A percentile compares a stretch with the other conserved stretches of the same genome.
These are phyloP conservation scores for Prionace glauca DNA, from an alignment of 2,797 vertebrate species.

Conservation along the genomic window DNA sequence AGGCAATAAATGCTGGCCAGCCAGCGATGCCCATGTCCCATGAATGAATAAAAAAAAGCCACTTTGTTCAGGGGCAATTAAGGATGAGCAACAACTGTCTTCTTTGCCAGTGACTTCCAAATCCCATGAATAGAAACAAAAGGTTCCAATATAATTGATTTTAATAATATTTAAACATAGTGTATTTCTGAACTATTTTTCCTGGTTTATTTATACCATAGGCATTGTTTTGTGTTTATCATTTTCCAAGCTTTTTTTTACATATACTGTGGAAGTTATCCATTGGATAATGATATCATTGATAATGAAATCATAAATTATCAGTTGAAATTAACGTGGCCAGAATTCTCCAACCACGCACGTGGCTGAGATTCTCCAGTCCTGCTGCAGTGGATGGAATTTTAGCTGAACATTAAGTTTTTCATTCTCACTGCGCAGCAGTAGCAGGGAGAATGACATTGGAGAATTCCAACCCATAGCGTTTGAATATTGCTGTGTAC, in stretches of 20 bases:
- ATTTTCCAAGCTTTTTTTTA: background rate
- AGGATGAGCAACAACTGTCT: background rate
- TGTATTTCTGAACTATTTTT: background rate
- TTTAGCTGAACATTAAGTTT: too few species aligned
- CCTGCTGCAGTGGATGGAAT: too few species aligned
- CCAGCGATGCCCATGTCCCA: too few species aligned
- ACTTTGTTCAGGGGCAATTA: background rate
- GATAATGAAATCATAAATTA: background rate
- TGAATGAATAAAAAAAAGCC: too few species aligned
- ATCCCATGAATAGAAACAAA: too few species aligned
- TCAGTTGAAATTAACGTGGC: background rate
- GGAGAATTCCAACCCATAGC: too few species aligned
- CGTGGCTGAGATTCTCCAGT: too few species aligned
- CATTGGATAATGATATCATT: background rate
- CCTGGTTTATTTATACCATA: background rate
- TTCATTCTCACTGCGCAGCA: too few species aligned
- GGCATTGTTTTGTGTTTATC: background rate
- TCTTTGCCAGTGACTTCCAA: background rate
- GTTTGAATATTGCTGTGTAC: background rate
- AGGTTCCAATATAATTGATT: background rate
- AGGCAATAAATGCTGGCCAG: too few species aligned
- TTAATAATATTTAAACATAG: background rate
- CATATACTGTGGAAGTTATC: background rate
- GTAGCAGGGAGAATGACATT: too few species aligned
- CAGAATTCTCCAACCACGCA: too few species aligned